Percentiles rank a stretch among this genome's conserved stretches.
Evolutionary conservation across 35 echinoderm and acorn worm species (phyloP).

Genomic region (Heliocidaris erythrogramma): DNA sequence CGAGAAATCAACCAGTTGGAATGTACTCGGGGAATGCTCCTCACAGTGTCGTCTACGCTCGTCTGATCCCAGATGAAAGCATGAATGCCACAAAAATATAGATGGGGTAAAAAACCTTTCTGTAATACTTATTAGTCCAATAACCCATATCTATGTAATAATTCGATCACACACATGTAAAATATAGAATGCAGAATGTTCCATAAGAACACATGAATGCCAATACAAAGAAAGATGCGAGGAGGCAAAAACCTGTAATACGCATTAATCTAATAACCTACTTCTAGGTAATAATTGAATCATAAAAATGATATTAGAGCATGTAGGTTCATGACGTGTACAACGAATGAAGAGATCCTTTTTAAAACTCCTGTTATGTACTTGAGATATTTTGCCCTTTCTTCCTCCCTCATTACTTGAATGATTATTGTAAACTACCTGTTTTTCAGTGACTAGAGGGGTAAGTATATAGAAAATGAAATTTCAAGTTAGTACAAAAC

Average conservation of each 20-base stretch:
- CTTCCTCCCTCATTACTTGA: too few species aligned
- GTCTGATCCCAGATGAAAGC: neutral
- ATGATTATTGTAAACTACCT: too few species aligned
- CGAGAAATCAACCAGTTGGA: neutral
- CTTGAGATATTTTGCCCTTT: too few species aligned
- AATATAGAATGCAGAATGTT: neutral
- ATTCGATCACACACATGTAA: neutral
- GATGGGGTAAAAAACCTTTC: too few species aligned
- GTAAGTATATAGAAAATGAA: too few species aligned
- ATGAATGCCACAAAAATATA: neutral
- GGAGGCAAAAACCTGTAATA: neutral
- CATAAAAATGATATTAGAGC: too few species aligned
- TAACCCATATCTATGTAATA: neutral
- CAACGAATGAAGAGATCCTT: too few species aligned
- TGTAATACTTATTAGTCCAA: neutral
- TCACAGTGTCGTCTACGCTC: neutral
- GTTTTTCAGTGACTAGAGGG: too few species aligned
- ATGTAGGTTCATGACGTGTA: too few species aligned
- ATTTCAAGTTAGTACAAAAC: too few species aligned
- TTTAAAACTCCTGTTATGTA: too few species aligned
- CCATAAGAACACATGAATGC: neutral
- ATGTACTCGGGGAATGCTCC: neutral
- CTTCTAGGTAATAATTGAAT: too few species aligned
- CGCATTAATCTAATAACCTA: neutral
- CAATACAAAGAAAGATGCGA: neutral